Evolutionary conservation across 53 echinoderm and acorn worm genomes (phyloP), one percentile per base, ranked within the genome.

Genomic region (Apostichopus leukothele): DNA sequence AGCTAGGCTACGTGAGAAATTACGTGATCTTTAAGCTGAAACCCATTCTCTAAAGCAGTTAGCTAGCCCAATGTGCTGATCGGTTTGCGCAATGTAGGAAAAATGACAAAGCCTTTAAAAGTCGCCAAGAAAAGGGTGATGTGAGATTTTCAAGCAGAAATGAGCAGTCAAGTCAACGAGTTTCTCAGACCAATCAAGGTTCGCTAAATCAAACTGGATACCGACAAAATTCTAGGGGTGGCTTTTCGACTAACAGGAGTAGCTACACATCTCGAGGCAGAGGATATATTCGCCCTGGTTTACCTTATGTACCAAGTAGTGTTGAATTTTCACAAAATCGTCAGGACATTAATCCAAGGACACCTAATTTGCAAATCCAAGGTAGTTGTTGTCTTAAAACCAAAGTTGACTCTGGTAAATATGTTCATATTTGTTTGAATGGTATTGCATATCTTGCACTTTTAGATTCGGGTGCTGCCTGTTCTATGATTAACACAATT

Each of bases 401-500:
- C 8, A 83, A 83, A 59, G 5, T 25, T 5, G 83, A 83, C 60
- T 18, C 26, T 67, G 84, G 84, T 61, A 84, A 84, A 84, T 84
- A 84, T 84, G 67, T 84, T 39, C 55, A 83, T 16, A 83, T 83
- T 2, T 59, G 21, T 60, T 83, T 83, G 59, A 83, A 78, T 61
- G 67, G 26, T 50, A 26, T 39, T 12, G 68, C 83, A 59, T 83
- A 83, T 83, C 18, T 83, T 11, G 83, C 21, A 60, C n/a, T 83
- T 3, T 9, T 83, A 20, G 83, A 83, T 83, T 83, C 83, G 1
- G 83, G 59, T 18, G 84, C 84, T 63, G 67, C 23, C 12, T 5
- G 84, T 84, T 84, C 84, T 4, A 63, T 84, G 84, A 84, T 84
- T 10, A 84, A 25, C 39, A 26, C 84, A 66, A 9, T 8, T 63